A percentile compares a stretch with the other conserved stretches of the same genome.
Conservation (phyloP, 64 coral and sea anemone species). For the Montipora foliosa region DNA sequence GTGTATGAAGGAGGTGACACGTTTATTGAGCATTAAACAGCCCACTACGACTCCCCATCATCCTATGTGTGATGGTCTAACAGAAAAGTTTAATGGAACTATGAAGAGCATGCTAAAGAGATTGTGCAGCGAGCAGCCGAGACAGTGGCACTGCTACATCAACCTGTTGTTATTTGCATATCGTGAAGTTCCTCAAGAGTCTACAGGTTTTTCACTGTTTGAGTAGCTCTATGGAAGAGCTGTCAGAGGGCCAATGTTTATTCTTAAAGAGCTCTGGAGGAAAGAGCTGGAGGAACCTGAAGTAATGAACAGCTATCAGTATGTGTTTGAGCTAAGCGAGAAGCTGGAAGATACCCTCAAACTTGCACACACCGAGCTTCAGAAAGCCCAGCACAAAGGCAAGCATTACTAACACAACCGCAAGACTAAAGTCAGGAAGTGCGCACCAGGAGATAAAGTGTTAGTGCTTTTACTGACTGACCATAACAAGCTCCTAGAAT, state of each 20-base stretch:
- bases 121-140: conserved; percentile 21
- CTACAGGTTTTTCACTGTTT: conserved; percentile 41
- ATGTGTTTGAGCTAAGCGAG: conserved; percentile 57
- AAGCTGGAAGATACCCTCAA: conserved; percentile 25
- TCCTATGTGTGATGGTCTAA: conserved; percentile 65
- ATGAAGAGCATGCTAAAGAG: conserved; percentile 51
- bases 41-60: conserved; percentile 56
- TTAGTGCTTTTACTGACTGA: conserved; percentile 37
- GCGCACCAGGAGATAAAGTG: conserved; percentile 36
- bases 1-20: conserved; percentile 63
- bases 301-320: conserved; percentile 58
- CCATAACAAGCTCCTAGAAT: conserved; percentile 46
- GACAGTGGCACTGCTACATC: conserved; percentile 44
- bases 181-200: conserved; percentile 57
- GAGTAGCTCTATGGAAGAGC: conserved; percentile 31
- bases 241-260: conserved; percentile 32
- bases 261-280: conserved; percentile 55
- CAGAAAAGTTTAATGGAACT: conserved; percentile 63
- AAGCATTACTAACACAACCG: conserved; percentile 59
- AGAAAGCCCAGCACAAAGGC: conserved; percentile 7
- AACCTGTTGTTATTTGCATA: conserved; percentile 66
- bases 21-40: conserved; percentile 44
- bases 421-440: conserved; percentile 32
- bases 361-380: conserved; percentile 25
- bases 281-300: conserved; percentile 18